A percentile compares a stretch with the other conserved stretches of the same genome.
phyloP scores from a whole-genome alignment of 2,888 invertebrate genomes.

The Epirrhoe tristata region DNA sequence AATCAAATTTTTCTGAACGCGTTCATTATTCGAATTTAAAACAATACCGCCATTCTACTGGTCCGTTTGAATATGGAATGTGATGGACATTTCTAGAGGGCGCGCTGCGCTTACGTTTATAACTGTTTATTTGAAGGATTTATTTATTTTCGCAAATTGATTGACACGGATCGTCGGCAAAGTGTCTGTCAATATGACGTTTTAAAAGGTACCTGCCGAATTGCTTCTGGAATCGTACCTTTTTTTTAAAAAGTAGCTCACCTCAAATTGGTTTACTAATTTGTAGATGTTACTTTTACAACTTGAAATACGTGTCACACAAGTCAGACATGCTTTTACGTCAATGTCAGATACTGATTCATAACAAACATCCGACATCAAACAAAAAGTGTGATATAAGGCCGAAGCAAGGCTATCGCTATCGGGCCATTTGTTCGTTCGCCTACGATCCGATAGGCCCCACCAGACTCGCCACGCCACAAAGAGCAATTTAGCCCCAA shows the following conservation, averaged over 20 bases:
- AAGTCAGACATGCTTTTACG: slow-evolving; percentile 23
- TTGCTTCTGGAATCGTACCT: slow-evolving; percentile 16
- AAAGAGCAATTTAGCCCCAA: slow-evolving; percentile 77
- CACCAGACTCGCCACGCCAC: slow-evolving; percentile 51
- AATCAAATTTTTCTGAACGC: slow-evolving; percentile 63
- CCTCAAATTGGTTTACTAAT: background rate
- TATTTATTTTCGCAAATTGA: slow-evolving; percentile 61
- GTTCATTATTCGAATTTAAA: slow-evolving; percentile 79
- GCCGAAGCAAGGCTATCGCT: slow-evolving; percentile 38
- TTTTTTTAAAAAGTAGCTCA: slow-evolving; percentile 15
- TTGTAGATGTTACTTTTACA: slow-evolving; percentile 13
- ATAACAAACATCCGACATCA: slow-evolving; percentile 28
- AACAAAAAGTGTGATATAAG: slow-evolving; percentile 31
- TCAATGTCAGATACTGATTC: slow-evolving; percentile 26
- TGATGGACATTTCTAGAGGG: slow-evolving; percentile 72
- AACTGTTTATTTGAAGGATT: slow-evolving; percentile 73
- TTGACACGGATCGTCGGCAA: slow-evolving; percentile 61
- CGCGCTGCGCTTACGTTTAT: slow-evolving; percentile 62
- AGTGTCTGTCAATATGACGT: slow-evolving; percentile 63
- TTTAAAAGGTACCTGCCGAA: slow-evolving; percentile 48
- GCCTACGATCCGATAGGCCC: slow-evolving; percentile 67
- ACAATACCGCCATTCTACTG: slow-evolving; percentile 79
- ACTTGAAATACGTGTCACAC: slow-evolving; percentile 11
- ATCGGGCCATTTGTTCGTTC: slow-evolving; percentile 62
- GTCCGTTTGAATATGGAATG: slow-evolving; percentile 78